Evolutionary conservation across 2,797 vertebrate species (phyloP).

Genomic region (Alfaro cultratus): DNA sequence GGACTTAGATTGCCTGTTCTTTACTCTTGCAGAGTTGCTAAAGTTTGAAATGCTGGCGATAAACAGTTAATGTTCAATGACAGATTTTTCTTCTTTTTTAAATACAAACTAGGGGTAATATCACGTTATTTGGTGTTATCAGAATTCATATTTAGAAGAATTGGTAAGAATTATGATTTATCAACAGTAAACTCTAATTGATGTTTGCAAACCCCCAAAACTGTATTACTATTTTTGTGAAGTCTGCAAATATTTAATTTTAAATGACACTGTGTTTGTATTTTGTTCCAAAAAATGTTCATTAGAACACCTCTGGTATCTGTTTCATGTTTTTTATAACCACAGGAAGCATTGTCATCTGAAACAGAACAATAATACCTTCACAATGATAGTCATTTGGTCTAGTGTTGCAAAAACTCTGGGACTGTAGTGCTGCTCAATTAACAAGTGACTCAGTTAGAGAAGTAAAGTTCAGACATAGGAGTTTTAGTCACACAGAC

Average conservation of each 20-base stretch:
- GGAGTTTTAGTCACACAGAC: slow-evolving; percentile 5
- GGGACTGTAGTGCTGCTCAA: not conserved
- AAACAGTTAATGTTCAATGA: not conserved
- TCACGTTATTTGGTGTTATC: not conserved
- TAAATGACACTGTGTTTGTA: not conserved
- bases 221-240: not conserved
- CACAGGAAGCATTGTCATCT: not conserved
- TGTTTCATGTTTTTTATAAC: not conserved
- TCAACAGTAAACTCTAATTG: not conserved
- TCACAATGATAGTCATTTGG: not conserved
- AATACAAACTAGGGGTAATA: not conserved
- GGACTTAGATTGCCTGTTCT: not conserved
- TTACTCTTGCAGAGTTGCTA: not conserved
- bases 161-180: not conserved
- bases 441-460: not conserved
- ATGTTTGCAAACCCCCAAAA: not conserved
- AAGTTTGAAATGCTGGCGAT: not conserved
- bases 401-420: not conserved
- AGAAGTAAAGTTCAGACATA: not conserved
- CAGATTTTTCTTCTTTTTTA: not conserved
- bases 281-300: not conserved
- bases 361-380: not conserved
- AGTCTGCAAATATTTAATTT: not conserved
- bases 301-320: not conserved
- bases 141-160: not conserved